Conservation (phyloP, 2,888 invertebrate genomes). For the Lobophora halterata region DNA sequence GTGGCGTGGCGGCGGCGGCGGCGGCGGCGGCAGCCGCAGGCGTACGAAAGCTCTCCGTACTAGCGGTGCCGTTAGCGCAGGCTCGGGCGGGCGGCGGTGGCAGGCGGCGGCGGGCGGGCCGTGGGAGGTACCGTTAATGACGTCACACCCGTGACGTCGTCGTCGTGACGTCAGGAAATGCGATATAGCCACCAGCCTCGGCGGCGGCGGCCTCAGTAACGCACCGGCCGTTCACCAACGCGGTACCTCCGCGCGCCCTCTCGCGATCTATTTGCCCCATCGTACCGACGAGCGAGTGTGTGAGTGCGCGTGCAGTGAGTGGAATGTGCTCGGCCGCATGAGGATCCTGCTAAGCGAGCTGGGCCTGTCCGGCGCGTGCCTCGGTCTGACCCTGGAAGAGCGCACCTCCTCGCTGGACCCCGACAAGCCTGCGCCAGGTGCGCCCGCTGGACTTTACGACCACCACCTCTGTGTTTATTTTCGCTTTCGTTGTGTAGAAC, state of each 20-base stretch:
- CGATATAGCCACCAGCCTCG: constrained; percentile 79
- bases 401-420: constrained; percentile 73
- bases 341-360: constrained; percentile 81
- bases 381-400: constrained; percentile 79
- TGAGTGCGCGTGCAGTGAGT: constrained; percentile 79
- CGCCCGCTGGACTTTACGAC: constrained; percentile 70
- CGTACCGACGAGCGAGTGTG: constrained; percentile 63
- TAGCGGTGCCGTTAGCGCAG: constrained; percentile 79
- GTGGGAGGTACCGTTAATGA: constrained; percentile 81
- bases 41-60: constrained; percentile 73
- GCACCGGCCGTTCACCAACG: constrained; percentile 76
- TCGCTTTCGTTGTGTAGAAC: constrained; percentile 80
- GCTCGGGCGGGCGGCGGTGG: constrained; percentile 75
- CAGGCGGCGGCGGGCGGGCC: constrained; percentile 73
- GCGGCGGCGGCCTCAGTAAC: constrained; percentile 81
- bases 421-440: constrained; percentile 78
- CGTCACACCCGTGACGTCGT: constrained; percentile 72
- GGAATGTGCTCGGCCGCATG: constrained; percentile 79
- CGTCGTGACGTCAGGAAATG: constrained; percentile 74
- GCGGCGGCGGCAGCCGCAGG: constrained; percentile 42
- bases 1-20: constrained; percentile 40
- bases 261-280: constrained; percentile 57
- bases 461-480: constrained; percentile 78
- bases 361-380: constrained; percentile 79
- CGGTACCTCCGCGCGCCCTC: constrained; percentile 62